Evolutionary conservation across 2,113 vertebrate species (phyloP).

Genomic region (Rhagologus leucostigma): DNA sequence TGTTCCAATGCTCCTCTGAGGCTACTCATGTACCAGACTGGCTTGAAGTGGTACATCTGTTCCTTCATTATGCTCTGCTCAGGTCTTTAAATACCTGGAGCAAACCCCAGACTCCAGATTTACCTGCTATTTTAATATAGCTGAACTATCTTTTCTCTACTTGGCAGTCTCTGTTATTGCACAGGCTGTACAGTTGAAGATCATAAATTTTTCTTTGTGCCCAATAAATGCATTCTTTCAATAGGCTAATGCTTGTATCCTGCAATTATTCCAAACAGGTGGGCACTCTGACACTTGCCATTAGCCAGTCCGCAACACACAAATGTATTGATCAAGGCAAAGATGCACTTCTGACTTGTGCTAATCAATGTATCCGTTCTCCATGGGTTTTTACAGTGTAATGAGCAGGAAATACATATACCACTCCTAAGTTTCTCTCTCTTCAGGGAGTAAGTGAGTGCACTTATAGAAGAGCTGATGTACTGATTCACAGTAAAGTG

Average conservation of each 20-base stretch:
- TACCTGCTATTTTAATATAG: slow-evolving; percentile 55
- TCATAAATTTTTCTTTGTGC: slow-evolving; percentile 40
- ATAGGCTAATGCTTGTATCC: slow-evolving; percentile 45
- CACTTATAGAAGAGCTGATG: slow-evolving; percentile 70
- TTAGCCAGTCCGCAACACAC: neutral
- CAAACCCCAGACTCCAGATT: slow-evolving; percentile 60
- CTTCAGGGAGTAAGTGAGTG: slow-evolving; percentile 71
- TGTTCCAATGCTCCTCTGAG: slow-evolving; percentile 33
- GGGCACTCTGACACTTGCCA: slow-evolving; percentile 48
- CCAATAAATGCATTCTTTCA: slow-evolving; percentile 31
- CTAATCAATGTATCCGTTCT: slow-evolving; percentile 68
- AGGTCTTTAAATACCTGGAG: slow-evolving; percentile 57
- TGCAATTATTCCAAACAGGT: slow-evolving; percentile 59
- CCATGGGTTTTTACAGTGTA: slow-evolving; percentile 66
- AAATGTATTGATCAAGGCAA: slow-evolving; percentile 62
- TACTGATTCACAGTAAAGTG: slow-evolving; percentile 63
- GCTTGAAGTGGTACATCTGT: slow-evolving; percentile 49
- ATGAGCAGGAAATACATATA: slow-evolving; percentile 63
- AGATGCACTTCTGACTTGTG: slow-evolving; percentile 57
- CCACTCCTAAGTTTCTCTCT: slow-evolving; percentile 64
- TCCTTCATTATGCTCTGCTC: slow-evolving; percentile 47
- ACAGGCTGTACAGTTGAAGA: slow-evolving; percentile 14
- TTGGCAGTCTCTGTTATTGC: slow-evolving; percentile 52
- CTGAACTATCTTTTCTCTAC: slow-evolving; percentile 34
- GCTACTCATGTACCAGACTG: slow-evolving; percentile 31